Evolutionary conservation across 2,888 invertebrate genomes (phyloP).

Genomic region (Volucella inanis): DNA sequence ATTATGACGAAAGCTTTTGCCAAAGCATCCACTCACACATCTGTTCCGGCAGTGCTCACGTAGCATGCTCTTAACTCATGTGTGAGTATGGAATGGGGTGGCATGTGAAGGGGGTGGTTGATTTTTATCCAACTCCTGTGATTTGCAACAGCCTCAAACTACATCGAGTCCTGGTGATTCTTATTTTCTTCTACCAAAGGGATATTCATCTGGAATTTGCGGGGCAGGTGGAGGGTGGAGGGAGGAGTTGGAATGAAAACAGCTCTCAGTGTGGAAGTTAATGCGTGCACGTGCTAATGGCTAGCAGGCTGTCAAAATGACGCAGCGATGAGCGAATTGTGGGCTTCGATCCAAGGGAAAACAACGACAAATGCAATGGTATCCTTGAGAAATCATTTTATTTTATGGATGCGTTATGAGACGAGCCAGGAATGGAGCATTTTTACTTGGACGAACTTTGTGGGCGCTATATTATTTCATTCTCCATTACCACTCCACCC

Average conservation of each 20-base stretch:
- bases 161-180: conserved; percentile 54
- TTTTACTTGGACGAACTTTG: conserved; percentile 8
- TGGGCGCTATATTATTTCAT: too few species aligned
- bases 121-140: conserved; percentile 64
- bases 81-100: background rate
- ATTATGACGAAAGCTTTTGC: conserved; percentile 73
- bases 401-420: conserved; percentile 73
- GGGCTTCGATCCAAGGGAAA: background rate
- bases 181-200: conserved; percentile 23
- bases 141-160: conserved; percentile 59
- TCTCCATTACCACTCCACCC: background rate
- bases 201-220: conserved; percentile 16
- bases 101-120: background rate
- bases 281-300: conserved; percentile 83
- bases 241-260: conserved; percentile 17
- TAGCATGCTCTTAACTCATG: conserved; percentile 66
- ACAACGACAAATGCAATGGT: conserved; percentile 59
- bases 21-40: conserved; percentile 72
- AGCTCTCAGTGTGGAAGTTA: conserved; percentile 74
- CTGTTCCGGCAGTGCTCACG: conserved; percentile 67
- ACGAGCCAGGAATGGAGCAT: conserved; percentile 23
- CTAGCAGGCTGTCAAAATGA: conserved; percentile 71
- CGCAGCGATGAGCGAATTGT: conserved; percentile 38
- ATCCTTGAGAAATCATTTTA: conserved; percentile 69
- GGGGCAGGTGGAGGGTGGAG: background rate